Conservation (phyloP, 1,140 invertebrate genomes). For the Macrosteles quadrilineatus region DNA sequence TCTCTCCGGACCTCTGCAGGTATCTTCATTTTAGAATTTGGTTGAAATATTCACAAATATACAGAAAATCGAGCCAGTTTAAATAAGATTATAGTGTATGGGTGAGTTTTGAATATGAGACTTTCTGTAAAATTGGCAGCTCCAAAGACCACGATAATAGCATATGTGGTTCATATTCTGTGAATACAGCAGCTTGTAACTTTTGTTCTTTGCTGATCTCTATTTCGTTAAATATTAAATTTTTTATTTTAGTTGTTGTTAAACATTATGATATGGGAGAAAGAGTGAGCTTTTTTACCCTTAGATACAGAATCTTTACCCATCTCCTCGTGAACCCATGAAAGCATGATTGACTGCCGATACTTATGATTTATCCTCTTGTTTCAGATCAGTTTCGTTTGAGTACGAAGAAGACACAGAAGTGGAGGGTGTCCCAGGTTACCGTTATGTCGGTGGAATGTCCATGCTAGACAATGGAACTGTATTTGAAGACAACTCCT, state of each 20-base stretch:
- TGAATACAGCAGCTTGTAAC: not conserved
- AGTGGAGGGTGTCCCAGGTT: slow-evolving; percentile 49
- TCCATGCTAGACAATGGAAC: slow-evolving; percentile 54
- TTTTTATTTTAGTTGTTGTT: too few species aligned
- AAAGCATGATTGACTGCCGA: too few species aligned
- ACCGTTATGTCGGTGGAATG: slow-evolving; percentile 48
- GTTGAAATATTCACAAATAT: not conserved
- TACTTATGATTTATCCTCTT: too few species aligned
- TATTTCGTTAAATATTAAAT: too few species aligned
- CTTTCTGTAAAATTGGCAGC: not conserved
- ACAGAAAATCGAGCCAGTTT: not conserved
- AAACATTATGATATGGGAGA: too few species aligned
- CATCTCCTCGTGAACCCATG: too few species aligned
- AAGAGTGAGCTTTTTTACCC: too few species aligned
- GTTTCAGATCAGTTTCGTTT: slow-evolving; percentile 47
- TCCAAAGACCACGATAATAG: not conserved
- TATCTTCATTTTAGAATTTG: slow-evolving; percentile 34
- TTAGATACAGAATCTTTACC: too few species aligned
- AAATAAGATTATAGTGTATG: not conserved
- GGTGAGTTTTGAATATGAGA: not conserved
- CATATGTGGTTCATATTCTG: not conserved
- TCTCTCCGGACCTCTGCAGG: slow-evolving; percentile 70
- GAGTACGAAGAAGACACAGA: slow-evolving; percentile 56
- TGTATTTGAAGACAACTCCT: slow-evolving; percentile 61
- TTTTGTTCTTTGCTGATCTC: not conserved